Conservation (phyloP, 2,113 vertebrate genomes). For the Aepyceros melampus region DNA sequence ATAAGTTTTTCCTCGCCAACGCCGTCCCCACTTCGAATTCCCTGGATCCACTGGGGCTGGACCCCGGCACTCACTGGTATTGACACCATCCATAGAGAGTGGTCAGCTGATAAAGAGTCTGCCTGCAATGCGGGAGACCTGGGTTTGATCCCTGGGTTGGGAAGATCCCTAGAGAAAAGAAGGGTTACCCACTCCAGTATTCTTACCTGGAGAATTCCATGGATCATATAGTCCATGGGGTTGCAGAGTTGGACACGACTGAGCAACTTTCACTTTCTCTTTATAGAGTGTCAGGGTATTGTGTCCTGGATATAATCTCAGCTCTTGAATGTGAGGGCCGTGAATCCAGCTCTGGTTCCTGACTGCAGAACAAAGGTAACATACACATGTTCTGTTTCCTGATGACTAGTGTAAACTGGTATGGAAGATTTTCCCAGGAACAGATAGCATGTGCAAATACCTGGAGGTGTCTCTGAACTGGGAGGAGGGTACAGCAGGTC, state of each 20-base stretch:
- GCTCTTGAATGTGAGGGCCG: background rate
- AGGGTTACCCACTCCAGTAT: background rate
- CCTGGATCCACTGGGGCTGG: too few species aligned
- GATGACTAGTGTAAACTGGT: too few species aligned
- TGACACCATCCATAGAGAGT: background rate
- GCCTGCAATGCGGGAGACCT: background rate
- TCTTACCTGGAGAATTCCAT: background rate
- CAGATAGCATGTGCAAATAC: background rate
- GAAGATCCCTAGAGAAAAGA: background rate
- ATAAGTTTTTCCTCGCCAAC: too few species aligned
- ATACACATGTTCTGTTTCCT: background rate
- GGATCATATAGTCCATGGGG: background rate
- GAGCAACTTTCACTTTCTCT: background rate
- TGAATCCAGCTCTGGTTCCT: background rate
- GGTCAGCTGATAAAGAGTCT: background rate
- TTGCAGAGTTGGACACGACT: rapidly evolving
- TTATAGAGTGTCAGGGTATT: background rate
- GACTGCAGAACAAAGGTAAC: background rate
- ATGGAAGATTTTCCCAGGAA: background rate
- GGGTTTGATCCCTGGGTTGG: background rate
- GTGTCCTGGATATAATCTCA: background rate
- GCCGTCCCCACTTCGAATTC: too few species aligned
- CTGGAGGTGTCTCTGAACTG: background rate
- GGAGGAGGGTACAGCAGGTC: background rate
- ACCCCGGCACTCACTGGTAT: too few species aligned